Evolutionary conservation across 2,888 invertebrate species (phyloP), one percentile per base, ranked within the genome.

Genomic region (Phrixothrix hirtus): DNA sequence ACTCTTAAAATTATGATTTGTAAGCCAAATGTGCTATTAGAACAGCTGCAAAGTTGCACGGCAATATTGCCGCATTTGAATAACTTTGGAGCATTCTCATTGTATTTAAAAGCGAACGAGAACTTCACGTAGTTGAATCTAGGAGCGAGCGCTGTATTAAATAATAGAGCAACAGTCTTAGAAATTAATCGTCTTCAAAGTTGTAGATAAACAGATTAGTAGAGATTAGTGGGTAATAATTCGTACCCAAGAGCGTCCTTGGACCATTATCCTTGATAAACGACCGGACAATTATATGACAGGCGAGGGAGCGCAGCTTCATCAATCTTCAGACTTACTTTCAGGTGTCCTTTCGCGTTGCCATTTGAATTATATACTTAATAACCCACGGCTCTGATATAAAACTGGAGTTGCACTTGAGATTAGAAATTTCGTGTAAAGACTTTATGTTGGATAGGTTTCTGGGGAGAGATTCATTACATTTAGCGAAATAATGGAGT

Each of bases 231-330:
- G 54, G 48, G 35, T 43, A 32, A 37, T 52, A 47, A 43, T 36
- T 42, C 43, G 48, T 53, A 44, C 47, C 51, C 57, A 50, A 58
- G 57, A 48, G 60, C 60, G 61, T 65, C 61, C 59, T 61, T 60
- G 58, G 58, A 58, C 64, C 69, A 68, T 70, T 71, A 71, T 69
- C 64, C 60, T 61, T 71, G 72, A 72, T 71, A 70, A 72, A 73
- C 64, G 69, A 67, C 63, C 57, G 67, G 66, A 68, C 70, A 72
- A 72, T 73, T 71, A 70, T 69, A 67, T 65, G 67, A 65, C 63
- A 63, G 57, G 48, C 56, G 36, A 21, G 44, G 26, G 48, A 36
- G 48, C 44, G 25, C 36, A 42, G 27, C 15, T 29, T 42, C 57
- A 58, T 60, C 58, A 60, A 60, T 60, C 60, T 58, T 21, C 11